These are phyloP conservation scores for Trinorchestia longiramus DNA, from an alignment of 1,140 invertebrate genomes.

Conservation along the genomic window DNA sequence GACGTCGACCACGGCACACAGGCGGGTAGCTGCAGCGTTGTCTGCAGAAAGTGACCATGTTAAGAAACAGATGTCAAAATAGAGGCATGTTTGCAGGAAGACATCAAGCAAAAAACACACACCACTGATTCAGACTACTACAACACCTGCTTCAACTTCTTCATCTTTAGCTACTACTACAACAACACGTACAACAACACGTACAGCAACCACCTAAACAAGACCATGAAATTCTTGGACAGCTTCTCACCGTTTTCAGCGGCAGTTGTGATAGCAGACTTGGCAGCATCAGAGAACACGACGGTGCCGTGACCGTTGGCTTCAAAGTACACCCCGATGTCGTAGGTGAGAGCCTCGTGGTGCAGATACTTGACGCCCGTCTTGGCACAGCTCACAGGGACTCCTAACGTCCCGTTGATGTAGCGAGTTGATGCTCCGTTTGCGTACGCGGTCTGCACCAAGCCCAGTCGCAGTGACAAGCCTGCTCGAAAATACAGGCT, in stretches of 20 bases:
- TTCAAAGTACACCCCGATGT: conserved; percentile 99
- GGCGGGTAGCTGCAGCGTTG: conserved; percentile 74
- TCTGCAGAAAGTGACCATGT: not conserved
- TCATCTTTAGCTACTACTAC: no score
- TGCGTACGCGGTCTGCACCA: conserved; percentile 98
- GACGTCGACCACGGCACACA: conserved; percentile 82
- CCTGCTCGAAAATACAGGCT: conserved; percentile 67
- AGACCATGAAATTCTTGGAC: no score
- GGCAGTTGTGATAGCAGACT: conserved; percentile 70
- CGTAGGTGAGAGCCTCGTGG: conserved; percentile 88
- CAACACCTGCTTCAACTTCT: no score
- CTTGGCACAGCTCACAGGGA: conserved; percentile 85
- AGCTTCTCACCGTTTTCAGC: conserved; percentile 25
- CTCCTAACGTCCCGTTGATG: conserved; percentile 86
- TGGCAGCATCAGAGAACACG: conserved; percentile 79
- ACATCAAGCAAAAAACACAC: not conserved
- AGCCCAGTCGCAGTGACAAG: conserved; percentile 80
- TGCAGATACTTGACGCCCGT: conserved; percentile 99
- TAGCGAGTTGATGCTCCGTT: conserved; percentile 97
- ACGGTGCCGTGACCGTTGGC: conserved; percentile 99
- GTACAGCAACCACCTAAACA: no score
- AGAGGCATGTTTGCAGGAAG: not conserved
- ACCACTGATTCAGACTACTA: no score
- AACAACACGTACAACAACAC: no score
- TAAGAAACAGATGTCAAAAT: no score